phyloP scores from a whole-genome alignment of 2,113 vertebrate genomes.

The Ivindomyrus marchei region DNA sequence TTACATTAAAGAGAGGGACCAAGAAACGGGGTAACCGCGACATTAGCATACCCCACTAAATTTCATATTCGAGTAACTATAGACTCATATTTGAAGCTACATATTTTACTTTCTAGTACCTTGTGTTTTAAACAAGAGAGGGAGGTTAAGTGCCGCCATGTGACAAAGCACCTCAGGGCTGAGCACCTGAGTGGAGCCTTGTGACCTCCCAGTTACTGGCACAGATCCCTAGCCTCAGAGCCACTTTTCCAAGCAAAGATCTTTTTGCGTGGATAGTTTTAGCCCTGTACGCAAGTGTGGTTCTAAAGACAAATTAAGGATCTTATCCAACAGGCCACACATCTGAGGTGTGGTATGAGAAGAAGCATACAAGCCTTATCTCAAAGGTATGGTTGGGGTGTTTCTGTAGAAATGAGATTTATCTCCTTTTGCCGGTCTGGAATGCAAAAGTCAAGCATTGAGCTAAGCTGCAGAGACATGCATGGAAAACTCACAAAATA shows the following conservation, averaged over 20 bases:
- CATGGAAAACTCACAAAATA: neutral
- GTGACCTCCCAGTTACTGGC: no score
- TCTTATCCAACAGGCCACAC: neutral
- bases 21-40: neutral
- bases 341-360: neutral
- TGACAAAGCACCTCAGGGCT: no score
- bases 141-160: no score
- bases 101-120: neutral
- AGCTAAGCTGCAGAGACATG: neutral
- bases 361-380: neutral
- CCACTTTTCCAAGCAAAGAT: neutral
- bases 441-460: neutral
- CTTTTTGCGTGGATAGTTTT: neutral
- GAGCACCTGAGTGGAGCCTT: no score
- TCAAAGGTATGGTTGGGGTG: neutral
- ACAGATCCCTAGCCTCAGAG: no score
- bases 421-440: neutral
- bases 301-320: neutral
- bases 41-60: neutral
- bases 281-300: neutral
- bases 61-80: neutral
- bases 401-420: neutral
- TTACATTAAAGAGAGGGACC: neutral
- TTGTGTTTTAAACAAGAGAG: neutral
- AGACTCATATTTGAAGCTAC: neutral